phyloP scores from a whole-genome alignment of 2,113 vertebrate species.

The Lampris megalopsis region DNA sequence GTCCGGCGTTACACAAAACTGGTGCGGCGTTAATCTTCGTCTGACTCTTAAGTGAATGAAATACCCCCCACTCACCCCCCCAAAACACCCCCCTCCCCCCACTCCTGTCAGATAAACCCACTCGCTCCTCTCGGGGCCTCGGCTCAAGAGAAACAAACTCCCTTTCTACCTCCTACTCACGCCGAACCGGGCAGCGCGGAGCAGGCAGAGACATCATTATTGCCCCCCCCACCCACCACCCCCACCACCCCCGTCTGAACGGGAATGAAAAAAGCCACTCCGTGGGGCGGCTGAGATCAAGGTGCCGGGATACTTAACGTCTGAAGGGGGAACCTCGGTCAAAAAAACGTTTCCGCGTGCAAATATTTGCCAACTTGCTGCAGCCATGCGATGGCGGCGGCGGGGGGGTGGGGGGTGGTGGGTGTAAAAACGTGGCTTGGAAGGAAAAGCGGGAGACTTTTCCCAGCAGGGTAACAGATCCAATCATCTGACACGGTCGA shows the following conservation, averaged over 20 bases:
- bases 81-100: background rate
- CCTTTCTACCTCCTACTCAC: constrained; percentile 68
- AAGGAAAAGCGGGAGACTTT: no score
- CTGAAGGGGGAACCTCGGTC: no score
- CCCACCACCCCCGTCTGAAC: constrained; percentile 39
- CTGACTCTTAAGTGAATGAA: constrained; percentile 68
- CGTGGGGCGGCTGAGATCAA: constrained; percentile 12
- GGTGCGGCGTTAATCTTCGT: constrained; percentile 66
- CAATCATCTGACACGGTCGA: no score
- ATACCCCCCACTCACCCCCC: constrained; percentile 19
- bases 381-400: no score
- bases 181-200: constrained; percentile 53
- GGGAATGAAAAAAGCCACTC: constrained; percentile 25
- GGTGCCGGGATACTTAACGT: no score
- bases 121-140: constrained; percentile 56
- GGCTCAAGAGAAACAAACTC: constrained; percentile 50
- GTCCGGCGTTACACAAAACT: constrained; percentile 69
- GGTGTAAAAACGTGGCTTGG: no score
- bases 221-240: background rate
- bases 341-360: no score
- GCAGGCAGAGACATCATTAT: constrained; percentile 61
- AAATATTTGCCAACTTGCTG: no score
- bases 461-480: no score
- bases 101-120: constrained; percentile 37
- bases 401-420: no score